A percentile compares a stretch with the other conserved stretches of the same genome.
Evolutionary conservation across 2,888 invertebrate species (phyloP).

Genomic region (Nephrocerus scutellatus): DNA sequence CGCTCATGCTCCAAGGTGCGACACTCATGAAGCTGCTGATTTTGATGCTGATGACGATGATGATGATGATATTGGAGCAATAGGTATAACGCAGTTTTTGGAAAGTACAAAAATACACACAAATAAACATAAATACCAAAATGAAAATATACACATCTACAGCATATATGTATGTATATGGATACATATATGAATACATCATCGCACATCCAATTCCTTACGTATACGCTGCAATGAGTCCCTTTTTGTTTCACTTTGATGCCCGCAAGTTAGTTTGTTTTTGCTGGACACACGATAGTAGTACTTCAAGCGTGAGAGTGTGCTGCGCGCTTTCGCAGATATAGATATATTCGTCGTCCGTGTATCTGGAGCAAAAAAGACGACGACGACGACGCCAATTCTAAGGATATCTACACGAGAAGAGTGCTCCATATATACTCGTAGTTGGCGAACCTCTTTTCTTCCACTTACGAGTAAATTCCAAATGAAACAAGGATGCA

Average conservation of each 20-base stretch:
- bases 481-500: too few relatives aligned
- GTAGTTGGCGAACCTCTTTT: too few relatives aligned
- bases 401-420: constrained; percentile 14
- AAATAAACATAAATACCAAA: not conserved
- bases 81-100: too few relatives aligned
- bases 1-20: too few relatives aligned
- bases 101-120: constrained; percentile 7
- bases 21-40: constrained; percentile 9
- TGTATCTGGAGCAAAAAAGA: constrained; percentile 13
- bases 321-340: constrained; percentile 1
- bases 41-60: constrained; percentile 9
- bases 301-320: not conserved
- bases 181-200: not conserved
- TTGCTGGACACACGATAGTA: constrained; percentile 2
- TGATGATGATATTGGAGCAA: constrained; percentile 10
- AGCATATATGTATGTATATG: constrained; percentile 4
- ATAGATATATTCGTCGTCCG: constrained; percentile 1
- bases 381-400: constrained; percentile 10
- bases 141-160: constrained; percentile 4
- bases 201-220: constrained; percentile 3
- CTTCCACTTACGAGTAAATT: too few relatives aligned
- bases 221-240: constrained; percentile 12
- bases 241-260: constrained; percentile 13
- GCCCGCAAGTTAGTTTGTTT: constrained; percentile 13
- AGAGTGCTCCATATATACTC: too few relatives aligned